phyloP scores from a whole-genome alignment of 2,888 invertebrate species.

The Lasioglossum figueresi region DNA sequence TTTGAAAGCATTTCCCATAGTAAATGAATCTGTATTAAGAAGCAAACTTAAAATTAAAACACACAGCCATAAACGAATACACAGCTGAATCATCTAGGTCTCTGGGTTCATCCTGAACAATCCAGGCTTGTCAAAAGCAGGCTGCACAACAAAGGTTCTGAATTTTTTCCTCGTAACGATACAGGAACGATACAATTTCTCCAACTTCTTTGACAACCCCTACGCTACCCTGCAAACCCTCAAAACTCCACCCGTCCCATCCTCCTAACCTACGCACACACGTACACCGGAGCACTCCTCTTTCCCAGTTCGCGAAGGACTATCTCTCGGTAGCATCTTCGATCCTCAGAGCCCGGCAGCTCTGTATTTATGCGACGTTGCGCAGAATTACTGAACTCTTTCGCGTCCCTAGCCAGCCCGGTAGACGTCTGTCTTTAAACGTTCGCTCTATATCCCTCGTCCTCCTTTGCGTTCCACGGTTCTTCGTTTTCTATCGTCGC shows the following conservation, averaged over 20 bases:
- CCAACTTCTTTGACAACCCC: background rate
- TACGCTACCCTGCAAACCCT: background rate
- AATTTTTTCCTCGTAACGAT: background rate
- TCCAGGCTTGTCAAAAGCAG: no score
- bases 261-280: background rate
- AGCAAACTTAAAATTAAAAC: no score
- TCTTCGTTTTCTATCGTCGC: background rate
- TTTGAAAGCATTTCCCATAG: no score
- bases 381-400: slow-evolving; percentile 10
- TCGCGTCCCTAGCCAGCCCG: slow-evolving; percentile 4
- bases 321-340: slow-evolving; percentile 6
- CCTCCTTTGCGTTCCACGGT: slow-evolving; percentile 8
- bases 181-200: background rate
- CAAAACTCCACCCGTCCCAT: background rate
- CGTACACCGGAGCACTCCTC: background rate
- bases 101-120: no score
- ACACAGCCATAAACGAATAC: no score
- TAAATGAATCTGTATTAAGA: no score
- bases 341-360: background rate
- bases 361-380: background rate
- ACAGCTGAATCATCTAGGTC: no score
- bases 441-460: slow-evolving; percentile 13
- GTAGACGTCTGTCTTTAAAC: slow-evolving; percentile 4
- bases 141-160: background rate
- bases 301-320: slow-evolving; percentile 1